phyloP scores from a whole-genome alignment of 2,888 invertebrate species.

The Diloba caeruleocephala region DNA sequence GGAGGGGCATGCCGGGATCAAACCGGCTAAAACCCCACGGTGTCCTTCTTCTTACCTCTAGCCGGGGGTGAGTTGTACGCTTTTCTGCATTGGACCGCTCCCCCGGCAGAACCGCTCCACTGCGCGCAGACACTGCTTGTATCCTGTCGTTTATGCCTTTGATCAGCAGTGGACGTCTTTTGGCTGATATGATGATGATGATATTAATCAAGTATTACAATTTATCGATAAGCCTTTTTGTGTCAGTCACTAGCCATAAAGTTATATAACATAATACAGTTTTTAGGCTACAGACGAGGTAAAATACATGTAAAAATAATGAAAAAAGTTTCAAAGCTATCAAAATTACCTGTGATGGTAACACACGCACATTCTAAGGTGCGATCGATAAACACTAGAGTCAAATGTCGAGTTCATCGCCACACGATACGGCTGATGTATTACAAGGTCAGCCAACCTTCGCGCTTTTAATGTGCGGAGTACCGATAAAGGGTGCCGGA shows the following conservation, averaged over 20 bases:
- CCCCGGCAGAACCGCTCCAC: no score
- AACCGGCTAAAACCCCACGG: no score
- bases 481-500: conserved; percentile 60
- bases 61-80: no score
- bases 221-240: conserved; percentile 5
- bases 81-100: no score
- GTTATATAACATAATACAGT: background rate
- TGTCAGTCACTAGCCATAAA: background rate
- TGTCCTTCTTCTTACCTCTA: no score
- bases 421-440: conserved; percentile 68
- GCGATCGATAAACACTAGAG: conserved; percentile 68
- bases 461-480: conserved; percentile 50
- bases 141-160: no score
- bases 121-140: no score
- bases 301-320: conserved; percentile 23
- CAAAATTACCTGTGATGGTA: conserved; percentile 14
- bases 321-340: conserved; percentile 28
- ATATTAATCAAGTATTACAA: no score
- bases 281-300: background rate
- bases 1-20: no score
- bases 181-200: no score
- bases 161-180: no score
- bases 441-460: conserved; percentile 79
- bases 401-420: conserved; percentile 68
- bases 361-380: conserved; percentile 55